phyloP scores from a whole-genome alignment of 2,888 invertebrate species.

The Hydroisotoma schaefferi region DNA sequence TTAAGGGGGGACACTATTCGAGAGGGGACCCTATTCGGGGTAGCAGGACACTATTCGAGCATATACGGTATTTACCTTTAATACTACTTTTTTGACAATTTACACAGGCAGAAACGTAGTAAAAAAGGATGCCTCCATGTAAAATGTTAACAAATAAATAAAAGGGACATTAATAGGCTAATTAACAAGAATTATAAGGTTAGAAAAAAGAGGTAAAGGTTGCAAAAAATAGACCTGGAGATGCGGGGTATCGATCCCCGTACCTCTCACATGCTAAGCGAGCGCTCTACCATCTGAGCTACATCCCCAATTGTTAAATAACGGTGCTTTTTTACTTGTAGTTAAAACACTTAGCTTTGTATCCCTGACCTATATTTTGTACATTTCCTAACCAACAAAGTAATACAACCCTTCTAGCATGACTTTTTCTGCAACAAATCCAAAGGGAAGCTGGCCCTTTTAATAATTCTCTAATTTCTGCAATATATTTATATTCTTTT shows the following conservation, averaged over 20 bases:
- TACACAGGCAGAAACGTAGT: no score
- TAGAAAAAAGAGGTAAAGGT: no score
- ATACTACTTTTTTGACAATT: no score
- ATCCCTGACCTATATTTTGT: neutral
- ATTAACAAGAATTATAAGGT: neutral
- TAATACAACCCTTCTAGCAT: neutral
- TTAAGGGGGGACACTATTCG: no score
- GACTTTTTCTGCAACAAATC: neutral
- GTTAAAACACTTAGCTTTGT: neutral
- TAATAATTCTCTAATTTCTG: no score
- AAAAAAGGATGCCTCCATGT: no score
- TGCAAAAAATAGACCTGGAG: constrained; percentile 47
- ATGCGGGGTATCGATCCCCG: constrained; percentile 58
- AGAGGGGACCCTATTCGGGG: no score
- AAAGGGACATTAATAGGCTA: neutral
- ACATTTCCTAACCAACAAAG: neutral
- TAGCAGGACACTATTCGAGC: no score
- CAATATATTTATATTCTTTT: no score
- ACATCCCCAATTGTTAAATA: constrained; percentile 49
- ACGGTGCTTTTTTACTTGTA: neutral
- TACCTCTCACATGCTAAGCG: constrained; percentile 61
- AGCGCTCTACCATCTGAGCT: constrained; percentile 60
- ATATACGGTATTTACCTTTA: no score
- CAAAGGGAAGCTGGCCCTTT: neutral
- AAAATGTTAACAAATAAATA: neutral